Evolutionary conservation across 1,140 invertebrate genomes (phyloP), one percentile per base, ranked within the genome.

Genomic region (Diplogasteroides magnus): DNA sequence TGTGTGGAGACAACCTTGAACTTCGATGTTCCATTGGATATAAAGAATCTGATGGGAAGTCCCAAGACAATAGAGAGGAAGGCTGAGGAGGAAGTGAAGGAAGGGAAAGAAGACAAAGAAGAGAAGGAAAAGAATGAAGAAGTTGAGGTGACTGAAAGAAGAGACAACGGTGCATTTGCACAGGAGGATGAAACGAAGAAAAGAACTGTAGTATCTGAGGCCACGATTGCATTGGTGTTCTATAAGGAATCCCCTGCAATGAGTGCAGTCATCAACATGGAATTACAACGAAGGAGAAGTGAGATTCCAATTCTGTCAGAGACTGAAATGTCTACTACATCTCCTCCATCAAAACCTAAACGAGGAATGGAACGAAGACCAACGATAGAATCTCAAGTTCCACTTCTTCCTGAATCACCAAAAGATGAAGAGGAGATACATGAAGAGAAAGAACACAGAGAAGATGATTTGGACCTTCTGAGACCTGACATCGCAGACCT

Each of bases 1-100:
- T 37, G 31, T 26, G 23, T 48, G 14, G 31, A 65, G 26, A 63
- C 66, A 15, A 63, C 57, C 11, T 29, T 68, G 3, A 31, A 68
- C 15, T 61, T 68, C 58, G 55, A 68, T 29, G n/a, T 26, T 11
- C 66, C 57, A 15, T 2, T 61, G 3, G 57, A n/a, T 26, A 63
- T 63, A 14, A 31, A 48, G 25, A 68, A 68, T 27, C 61, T 63
- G 28, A 65, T 61, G 28, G 23, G 23, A 15, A 25, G 28, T 29
- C 28, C 25, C 28, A 14, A 11, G 28, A 61, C 11, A 13, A 61
- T 23, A 13, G 11, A 14, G 13, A n/a, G 15, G 25, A 61, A 26
- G 37, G 37, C 11, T 26, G 23, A 61, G 28, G 23, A 61, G 25
- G 23, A 23, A 29, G 11, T 14, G 59, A 26, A 15, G 25, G 6